phyloP scores from a whole-genome alignment of 30 jellyfish, hydroid and myxozoan genomes.

The Mastigias papua region DNA sequence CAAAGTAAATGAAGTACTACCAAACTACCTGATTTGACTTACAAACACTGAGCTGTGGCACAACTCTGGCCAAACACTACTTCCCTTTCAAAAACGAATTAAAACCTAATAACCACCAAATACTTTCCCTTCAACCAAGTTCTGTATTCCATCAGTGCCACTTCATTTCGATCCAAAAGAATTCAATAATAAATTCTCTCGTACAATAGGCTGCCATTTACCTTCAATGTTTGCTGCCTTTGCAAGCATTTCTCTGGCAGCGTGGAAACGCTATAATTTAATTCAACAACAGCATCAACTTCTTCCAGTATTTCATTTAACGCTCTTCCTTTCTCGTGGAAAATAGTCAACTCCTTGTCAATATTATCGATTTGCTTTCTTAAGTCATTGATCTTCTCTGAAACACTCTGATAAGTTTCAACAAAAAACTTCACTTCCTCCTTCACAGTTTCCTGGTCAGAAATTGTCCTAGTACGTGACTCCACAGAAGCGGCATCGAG shows the following conservation, averaged over 20 bases:
- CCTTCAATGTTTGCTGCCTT: slow-evolving; percentile 68
- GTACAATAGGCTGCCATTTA: slow-evolving; percentile 9
- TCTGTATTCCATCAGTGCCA: neutral
- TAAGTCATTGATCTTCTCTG: slow-evolving; percentile 70
- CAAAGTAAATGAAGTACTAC: no score
- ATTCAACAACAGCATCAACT: slow-evolving; percentile 60
- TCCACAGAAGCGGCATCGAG: slow-evolving; percentile 75
- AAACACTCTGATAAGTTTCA: slow-evolving; percentile 62
- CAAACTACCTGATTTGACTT: no score
- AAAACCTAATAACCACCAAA: neutral
- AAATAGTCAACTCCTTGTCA: slow-evolving; percentile 66
- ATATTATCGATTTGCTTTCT: slow-evolving; percentile 70
- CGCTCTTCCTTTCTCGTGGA: slow-evolving; percentile 73
- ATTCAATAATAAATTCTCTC: neutral
- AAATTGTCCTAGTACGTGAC: slow-evolving; percentile 82
- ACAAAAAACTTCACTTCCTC: slow-evolving; percentile 68
- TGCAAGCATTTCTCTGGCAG: slow-evolving; percentile 81
- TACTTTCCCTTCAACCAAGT: neutral
- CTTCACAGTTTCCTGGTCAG: slow-evolving; percentile 81
- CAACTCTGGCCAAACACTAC: neutral
- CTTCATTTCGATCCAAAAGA: neutral
- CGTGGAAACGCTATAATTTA: slow-evolving; percentile 70
- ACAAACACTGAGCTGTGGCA: no score
- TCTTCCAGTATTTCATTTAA: slow-evolving; percentile 76
- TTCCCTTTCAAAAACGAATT: neutral